Percentiles rank a stretch among this genome's conserved stretches.
Conservation (phyloP, 2,113 vertebrate genomes). For the western clawed frog (Xenopus tropicalis) region DNA sequence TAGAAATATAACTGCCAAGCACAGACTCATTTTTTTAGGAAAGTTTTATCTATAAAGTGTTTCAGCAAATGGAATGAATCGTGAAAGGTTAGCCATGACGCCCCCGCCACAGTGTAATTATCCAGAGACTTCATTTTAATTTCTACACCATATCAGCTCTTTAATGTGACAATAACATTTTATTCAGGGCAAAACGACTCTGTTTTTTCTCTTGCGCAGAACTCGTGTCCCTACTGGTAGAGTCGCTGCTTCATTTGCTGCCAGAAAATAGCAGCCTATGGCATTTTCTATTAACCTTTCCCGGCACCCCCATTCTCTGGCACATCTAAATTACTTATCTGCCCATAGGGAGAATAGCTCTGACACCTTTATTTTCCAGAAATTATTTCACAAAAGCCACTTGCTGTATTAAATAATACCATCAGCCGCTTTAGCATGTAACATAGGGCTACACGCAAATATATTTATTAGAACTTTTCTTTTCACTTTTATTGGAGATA, state of each 20-base stretch:
- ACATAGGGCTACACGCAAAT: neutral
- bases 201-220: neutral
- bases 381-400: neutral
- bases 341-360: neutral
- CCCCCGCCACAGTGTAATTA: neutral
- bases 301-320: constrained; percentile 12
- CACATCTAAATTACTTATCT: neutral
- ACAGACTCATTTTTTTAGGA: neutral
- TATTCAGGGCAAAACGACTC: constrained; percentile 9
- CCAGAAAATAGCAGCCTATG: constrained; percentile 20
- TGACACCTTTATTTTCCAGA: neutral
- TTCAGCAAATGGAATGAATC: neutral
- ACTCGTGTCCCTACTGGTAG: neutral
- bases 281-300: constrained; percentile 32
- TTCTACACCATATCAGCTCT: neutral
- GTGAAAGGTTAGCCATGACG: neutral
- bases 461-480: neutral
- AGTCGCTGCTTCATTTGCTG: constrained; percentile 2
- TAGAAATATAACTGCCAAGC: too few relatives aligned
- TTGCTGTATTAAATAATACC: neutral
- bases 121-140: constrained; percentile 1
- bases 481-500: neutral
- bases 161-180: constrained; percentile 29
- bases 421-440: neutral
- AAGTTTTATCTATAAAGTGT: constrained; percentile 8